These are phyloP conservation scores for Pemphredon lugubris DNA, from an alignment of 2,888 invertebrate genomes.

Conservation along the genomic window DNA sequence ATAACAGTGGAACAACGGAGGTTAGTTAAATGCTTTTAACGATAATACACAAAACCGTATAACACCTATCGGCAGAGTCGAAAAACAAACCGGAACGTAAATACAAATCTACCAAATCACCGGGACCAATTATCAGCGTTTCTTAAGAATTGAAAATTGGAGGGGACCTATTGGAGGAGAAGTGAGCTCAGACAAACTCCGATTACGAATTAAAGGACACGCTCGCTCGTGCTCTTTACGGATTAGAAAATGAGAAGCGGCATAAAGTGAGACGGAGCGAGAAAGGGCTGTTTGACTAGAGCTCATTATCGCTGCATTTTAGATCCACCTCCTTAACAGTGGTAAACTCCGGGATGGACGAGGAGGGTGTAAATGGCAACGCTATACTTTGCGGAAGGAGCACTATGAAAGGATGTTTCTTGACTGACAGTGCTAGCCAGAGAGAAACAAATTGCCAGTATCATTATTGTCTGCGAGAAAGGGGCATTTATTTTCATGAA, in stretches of 20 bases:
- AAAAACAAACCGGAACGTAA: too few relatives aligned
- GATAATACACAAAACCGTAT: too few relatives aligned
- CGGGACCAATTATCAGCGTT: too few relatives aligned
- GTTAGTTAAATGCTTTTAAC: too few relatives aligned
- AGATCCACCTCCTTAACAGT: conserved; percentile 56
- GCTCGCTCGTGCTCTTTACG: background rate
- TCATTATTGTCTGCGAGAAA: background rate
- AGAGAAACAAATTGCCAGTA: conserved; percentile 1
- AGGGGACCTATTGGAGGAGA: too few relatives aligned
- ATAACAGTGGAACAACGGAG: too few relatives aligned
- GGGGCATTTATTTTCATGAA: background rate
- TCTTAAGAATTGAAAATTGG: too few relatives aligned
- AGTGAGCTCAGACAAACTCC: background rate
- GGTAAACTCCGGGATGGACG: conserved; percentile 16
- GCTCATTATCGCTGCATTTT: conserved; percentile 77
- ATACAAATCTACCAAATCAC: too few relatives aligned
- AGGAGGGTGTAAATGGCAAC: background rate
- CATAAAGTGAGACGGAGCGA: background rate
- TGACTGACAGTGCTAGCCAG: conserved; percentile 1
- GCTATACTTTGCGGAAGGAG: background rate
- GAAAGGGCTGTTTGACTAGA: conserved; percentile 67
- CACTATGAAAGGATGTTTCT: background rate
- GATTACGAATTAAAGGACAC: conserved; percentile 10
- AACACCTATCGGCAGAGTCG: too few relatives aligned
- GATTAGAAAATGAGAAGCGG: background rate